A percentile compares a stretch with the other conserved stretches of the same genome.
These are phyloP conservation scores for Ploceus nigricollis DNA, from an alignment of 2,113 vertebrate genomes.

Conservation along the genomic window DNA sequence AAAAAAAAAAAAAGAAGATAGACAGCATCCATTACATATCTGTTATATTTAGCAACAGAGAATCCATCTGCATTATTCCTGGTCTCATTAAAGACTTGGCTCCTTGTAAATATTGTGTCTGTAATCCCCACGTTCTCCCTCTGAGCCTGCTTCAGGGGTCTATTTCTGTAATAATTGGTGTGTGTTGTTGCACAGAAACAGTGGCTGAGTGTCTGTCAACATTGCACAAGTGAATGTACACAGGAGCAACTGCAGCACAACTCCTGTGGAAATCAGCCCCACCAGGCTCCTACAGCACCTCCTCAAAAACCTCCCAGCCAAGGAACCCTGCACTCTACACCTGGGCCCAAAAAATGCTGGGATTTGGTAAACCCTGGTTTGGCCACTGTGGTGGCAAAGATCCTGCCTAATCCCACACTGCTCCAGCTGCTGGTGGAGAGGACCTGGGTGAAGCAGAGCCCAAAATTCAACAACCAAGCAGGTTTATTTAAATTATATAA, in stretches of 20 bases:
- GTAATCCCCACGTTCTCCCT: constrained; percentile 28
- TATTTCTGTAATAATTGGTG: constrained; percentile 41
- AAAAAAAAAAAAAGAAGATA: neutral
- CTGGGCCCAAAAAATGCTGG: neutral
- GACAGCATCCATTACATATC: neutral
- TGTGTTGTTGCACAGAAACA: neutral
- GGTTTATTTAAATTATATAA: neutral
- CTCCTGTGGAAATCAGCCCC: neutral
- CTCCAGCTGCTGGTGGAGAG: neutral
- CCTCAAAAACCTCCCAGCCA: neutral
- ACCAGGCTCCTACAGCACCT: neutral
- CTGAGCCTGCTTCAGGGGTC: neutral
- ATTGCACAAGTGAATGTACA: neutral
- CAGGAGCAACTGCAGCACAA: rapidly evolving
- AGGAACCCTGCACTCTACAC: rapidly evolving
- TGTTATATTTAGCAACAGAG: constrained; percentile 18
- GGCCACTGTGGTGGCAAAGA: neutral
- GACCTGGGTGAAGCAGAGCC: neutral
- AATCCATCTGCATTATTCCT: constrained; percentile 49
- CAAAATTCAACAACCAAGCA: neutral
- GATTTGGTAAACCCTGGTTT: neutral
- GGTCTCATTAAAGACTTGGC: constrained; percentile 39
- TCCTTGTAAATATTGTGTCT: constrained; percentile 56
- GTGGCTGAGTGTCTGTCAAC: constrained; percentile 43
- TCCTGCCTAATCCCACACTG: neutral